Conservation (phyloP, 2,888 invertebrate species). For the Tupiocoris notatus region DNA sequence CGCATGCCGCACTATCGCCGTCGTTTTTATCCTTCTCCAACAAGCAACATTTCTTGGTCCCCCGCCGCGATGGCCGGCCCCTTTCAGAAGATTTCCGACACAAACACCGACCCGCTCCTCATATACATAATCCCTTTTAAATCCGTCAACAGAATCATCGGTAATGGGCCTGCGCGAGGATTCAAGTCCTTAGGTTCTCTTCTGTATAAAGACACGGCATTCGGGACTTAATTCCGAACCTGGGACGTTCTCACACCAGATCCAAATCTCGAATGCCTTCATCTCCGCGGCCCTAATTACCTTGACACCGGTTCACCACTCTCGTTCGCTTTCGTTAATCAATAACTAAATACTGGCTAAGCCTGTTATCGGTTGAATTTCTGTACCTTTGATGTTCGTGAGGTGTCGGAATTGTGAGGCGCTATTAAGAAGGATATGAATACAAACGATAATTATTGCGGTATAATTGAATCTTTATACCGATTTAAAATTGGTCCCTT, state of each 20-base stretch:
- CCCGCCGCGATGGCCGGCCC: neutral
- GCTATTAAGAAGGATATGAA: too few relatives aligned
- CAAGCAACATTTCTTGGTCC: neutral
- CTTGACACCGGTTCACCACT: conserved; percentile 31
- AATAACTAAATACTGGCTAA: conserved; percentile 24
- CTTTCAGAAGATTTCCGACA: conserved; percentile 32
- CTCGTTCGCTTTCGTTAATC: conserved; percentile 31
- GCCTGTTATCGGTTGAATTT: neutral
- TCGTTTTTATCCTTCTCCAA: neutral
- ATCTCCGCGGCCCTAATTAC: conserved; percentile 23
- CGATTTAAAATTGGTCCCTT: too few relatives aligned
- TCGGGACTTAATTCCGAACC: neutral
- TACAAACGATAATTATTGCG: too few relatives aligned
- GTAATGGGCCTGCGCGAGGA: conserved; percentile 18
- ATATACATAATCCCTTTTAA: conserved; percentile 41
- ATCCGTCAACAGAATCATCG: conserved; percentile 40
- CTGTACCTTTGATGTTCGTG: neutral
- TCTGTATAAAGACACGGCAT: neutral
- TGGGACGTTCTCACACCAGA: conserved; percentile 27
- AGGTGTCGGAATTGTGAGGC: too few relatives aligned
- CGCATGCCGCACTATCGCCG: neutral
- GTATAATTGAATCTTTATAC: too few relatives aligned
- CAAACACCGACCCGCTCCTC: conserved; percentile 36
- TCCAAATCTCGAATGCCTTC: conserved; percentile 34
- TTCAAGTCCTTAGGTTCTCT: neutral